phyloP scores from a whole-genome alignment of 92 coral and sea anemone species.

The Virgularia gustaviana region DNA sequence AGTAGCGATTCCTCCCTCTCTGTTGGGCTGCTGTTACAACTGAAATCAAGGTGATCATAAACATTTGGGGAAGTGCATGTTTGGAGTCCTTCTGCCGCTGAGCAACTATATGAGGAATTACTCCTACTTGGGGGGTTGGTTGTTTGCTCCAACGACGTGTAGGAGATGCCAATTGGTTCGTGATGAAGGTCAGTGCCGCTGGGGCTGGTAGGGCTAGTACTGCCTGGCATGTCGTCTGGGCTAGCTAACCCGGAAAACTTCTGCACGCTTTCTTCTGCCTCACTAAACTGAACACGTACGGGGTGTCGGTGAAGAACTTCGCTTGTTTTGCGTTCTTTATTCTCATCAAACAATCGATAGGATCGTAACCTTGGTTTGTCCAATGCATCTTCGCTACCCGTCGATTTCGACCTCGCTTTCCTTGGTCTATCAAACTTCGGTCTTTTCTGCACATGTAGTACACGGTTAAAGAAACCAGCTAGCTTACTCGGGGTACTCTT shows the following conservation, averaged over 20 bases:
- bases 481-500: constrained; percentile 83
- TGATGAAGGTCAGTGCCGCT: too few species aligned
- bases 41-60: neutral
- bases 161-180: too few species aligned
- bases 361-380: constrained; percentile 25
- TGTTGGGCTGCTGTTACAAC: neutral
- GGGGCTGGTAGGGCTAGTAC: too few species aligned
- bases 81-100: neutral
- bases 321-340: neutral
- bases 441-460: constrained; percentile 60
- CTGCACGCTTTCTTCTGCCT: neutral
- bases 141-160: neutral
- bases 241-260: neutral
- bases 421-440: constrained; percentile 16
- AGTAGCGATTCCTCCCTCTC: constrained; percentile 17
- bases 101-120: neutral
- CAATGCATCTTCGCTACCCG: neutral
- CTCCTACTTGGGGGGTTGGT: neutral
- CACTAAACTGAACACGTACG: neutral
- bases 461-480: constrained; percentile 77
- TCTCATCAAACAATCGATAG: neutral
- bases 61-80: neutral
- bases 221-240: too few species aligned
- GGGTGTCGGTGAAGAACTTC: neutral
- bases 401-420: constrained; percentile 21